Evolutionary conservation across 2,113 vertebrate genomes (phyloP).

Genomic region (Podiceps cristatus): DNA sequence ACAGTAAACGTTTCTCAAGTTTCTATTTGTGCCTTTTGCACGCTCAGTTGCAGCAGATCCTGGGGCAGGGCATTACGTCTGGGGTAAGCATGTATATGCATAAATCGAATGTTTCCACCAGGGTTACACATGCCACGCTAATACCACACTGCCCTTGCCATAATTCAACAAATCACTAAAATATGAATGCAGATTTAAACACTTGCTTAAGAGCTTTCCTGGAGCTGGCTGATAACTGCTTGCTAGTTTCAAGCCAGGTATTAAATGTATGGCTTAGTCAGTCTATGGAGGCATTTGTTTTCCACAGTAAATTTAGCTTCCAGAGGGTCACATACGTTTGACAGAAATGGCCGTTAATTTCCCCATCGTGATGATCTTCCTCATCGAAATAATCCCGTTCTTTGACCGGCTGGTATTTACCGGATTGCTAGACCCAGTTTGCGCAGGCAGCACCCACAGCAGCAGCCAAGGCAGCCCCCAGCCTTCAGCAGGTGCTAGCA

Average conservation of each 20-base stretch:
- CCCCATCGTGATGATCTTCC: background rate
- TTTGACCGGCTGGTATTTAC: background rate
- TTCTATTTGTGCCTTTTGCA: background rate
- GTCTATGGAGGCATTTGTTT: background rate
- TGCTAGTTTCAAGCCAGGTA: background rate
- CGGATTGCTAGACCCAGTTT: background rate
- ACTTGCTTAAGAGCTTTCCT: background rate
- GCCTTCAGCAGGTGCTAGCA: background rate
- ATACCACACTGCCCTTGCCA: background rate
- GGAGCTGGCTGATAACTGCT: background rate
- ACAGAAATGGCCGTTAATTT: background rate
- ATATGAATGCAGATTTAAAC: background rate
- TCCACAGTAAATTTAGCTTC: background rate
- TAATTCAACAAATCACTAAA: background rate
- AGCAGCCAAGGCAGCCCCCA: background rate
- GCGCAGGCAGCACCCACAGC: background rate
- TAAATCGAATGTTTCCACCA: background rate
- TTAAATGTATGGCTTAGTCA: background rate
- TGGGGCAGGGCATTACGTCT: background rate
- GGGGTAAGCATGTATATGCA: background rate
- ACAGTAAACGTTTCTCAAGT: background rate
- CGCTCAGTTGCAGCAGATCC: background rate
- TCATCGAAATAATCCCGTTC: background rate
- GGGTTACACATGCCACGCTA: background rate
- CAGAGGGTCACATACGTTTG: background rate